These are phyloP conservation scores for Encarsia formosa DNA, from an alignment of 2,888 invertebrate genomes.

Conservation along the genomic window DNA sequence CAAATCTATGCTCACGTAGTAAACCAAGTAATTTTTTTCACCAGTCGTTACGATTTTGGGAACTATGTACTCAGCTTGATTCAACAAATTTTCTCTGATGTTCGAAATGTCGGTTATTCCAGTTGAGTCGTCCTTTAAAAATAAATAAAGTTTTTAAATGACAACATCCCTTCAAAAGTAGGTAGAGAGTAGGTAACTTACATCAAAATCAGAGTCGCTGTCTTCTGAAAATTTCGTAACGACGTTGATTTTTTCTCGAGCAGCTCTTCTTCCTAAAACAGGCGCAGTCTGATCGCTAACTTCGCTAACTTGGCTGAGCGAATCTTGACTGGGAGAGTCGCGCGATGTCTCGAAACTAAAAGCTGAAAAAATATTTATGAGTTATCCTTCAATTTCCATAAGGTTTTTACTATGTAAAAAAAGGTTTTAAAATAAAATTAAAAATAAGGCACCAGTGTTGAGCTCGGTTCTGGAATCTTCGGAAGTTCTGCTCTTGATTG, in stretches of 20 bases:
- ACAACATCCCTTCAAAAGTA: neutral
- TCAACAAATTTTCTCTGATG: constrained; percentile 67
- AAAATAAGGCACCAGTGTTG: constrained; percentile 17
- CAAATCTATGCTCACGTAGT: constrained; percentile 70
- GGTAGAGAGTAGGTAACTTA: constrained; percentile 30
- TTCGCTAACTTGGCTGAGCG: constrained; percentile 65
- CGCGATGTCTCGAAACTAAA: constrained; percentile 56
- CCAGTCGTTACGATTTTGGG: constrained; percentile 64
- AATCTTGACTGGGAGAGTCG: constrained; percentile 70
- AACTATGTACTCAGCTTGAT: constrained; percentile 64
- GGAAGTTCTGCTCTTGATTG: constrained; percentile 57
- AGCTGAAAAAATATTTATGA: constrained; percentile 29
- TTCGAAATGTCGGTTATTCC: constrained; percentile 67
- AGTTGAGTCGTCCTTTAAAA: constrained; percentile 60
- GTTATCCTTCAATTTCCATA: neutral
- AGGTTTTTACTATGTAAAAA: too few relatives aligned
- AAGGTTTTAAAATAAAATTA: neutral
- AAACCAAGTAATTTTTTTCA: constrained; percentile 68
- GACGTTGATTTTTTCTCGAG: constrained; percentile 55
- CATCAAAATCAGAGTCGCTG: constrained; percentile 74
- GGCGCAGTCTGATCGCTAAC: constrained; percentile 62
- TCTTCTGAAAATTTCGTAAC: constrained; percentile 60
- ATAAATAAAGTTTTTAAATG: constrained; percentile 1
- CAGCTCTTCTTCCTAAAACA: constrained; percentile 62
- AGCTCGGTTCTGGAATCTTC: constrained; percentile 35